phyloP scores from a whole-genome alignment of 2,113 vertebrate species.

The Elachura formosa region DNA sequence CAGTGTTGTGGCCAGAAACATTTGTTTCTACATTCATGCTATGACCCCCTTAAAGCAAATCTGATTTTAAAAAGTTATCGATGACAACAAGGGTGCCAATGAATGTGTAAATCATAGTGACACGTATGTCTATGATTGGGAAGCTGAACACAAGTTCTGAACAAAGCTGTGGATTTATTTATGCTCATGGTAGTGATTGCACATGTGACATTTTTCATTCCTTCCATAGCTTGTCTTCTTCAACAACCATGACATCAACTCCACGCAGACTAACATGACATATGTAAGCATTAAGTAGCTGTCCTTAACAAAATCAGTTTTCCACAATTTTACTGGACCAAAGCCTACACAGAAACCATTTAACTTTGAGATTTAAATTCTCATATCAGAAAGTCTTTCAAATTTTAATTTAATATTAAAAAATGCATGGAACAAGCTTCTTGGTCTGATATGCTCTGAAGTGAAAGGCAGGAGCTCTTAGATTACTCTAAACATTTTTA shows the following conservation, averaged over 20 bases:
- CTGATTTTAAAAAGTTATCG: not conserved
- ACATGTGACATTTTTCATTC: not conserved
- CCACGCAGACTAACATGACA: not conserved
- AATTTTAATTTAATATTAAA: not conserved
- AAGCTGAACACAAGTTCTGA: not conserved
- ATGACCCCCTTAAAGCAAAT: not conserved
- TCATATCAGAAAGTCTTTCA: not conserved
- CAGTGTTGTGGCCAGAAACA: not conserved
- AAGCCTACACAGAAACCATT: not conserved
- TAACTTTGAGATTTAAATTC: not conserved
- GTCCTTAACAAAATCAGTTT: not conserved
- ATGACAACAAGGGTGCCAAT: not conserved
- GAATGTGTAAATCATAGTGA: not conserved
- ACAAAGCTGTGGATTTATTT: not conserved
- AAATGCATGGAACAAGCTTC: not conserved
- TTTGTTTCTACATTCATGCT: not conserved
- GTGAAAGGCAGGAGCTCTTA: not conserved
- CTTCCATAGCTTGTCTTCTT: not conserved
- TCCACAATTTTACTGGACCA: not conserved
- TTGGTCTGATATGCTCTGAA: not conserved
- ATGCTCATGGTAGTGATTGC: not conserved
- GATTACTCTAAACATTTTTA: not conserved
- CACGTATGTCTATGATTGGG: fast-evolving
- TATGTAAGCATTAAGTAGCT: not conserved
- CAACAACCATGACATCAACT: not conserved